Evolutionary conservation across 92 coral and sea anemone genomes (phyloP).

Genomic region (Montipora capitata): DNA sequence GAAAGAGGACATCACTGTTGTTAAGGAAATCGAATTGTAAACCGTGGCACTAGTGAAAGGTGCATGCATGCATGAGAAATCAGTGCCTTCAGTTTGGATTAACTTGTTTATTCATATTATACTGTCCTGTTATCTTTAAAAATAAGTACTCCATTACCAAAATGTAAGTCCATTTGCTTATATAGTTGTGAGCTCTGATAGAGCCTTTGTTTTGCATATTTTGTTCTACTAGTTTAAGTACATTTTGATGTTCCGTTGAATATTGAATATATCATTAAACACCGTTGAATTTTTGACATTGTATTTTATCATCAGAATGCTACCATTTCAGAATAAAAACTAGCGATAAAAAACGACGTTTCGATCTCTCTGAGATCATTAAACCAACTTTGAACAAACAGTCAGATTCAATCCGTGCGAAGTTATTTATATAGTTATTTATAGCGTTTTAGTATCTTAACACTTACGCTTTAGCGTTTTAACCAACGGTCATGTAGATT

Average conservation of each 20-base stretch:
- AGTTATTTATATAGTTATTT: too few species aligned
- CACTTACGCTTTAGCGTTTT: too few species aligned
- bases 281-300: conserved; percentile 31
- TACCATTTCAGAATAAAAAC: too few species aligned
- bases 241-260: conserved; percentile 25
- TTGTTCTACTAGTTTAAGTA: conserved; percentile 27
- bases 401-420: too few species aligned
- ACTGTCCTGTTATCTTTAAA: conserved; percentile 33
- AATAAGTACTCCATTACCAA: conserved; percentile 31
- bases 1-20: conserved; percentile 53
- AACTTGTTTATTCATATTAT: conserved; percentile 32
- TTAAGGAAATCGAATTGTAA: conserved; percentile 62
- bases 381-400: too few species aligned
- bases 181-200: conserved; percentile 26
- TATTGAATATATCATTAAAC: conserved; percentile 38
- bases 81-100: conserved; percentile 34
- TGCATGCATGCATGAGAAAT: conserved; percentile 26
- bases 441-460: too few species aligned
- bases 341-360: too few species aligned
- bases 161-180: conserved; percentile 12
- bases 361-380: too few species aligned
- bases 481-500: too few species aligned
- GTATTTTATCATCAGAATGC: conserved; percentile 30
- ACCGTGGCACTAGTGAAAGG: conserved; percentile 1
- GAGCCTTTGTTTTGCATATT: conserved; percentile 30